Evolutionary conservation across 2,888 invertebrate genomes (phyloP).

Genomic region (Linnaemya vulpina): DNA sequence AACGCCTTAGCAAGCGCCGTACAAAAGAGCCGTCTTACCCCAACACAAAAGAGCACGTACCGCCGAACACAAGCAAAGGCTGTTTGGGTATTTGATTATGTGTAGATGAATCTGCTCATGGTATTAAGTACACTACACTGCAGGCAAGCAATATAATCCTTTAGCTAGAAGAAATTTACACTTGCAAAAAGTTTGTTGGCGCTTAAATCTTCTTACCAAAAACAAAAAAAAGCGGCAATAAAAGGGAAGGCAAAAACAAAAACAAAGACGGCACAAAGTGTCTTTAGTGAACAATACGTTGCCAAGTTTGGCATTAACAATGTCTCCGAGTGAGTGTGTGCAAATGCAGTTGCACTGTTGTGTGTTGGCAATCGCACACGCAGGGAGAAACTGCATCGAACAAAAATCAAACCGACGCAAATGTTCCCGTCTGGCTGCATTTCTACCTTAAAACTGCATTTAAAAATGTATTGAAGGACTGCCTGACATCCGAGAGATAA

Average conservation of each 20-base stretch:
- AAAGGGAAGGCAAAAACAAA: constrained; percentile 39
- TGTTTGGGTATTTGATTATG: background rate
- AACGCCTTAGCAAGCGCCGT: constrained; percentile 31
- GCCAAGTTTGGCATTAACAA: constrained; percentile 78
- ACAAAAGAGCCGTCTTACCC: background rate
- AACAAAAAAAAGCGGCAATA: background rate
- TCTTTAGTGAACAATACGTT: constrained; percentile 72
- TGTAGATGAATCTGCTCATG: constrained; percentile 23
- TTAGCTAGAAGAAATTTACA: constrained; percentile 70
- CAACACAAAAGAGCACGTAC: background rate
- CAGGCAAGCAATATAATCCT: constrained; percentile 71
- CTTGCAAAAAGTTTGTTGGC: constrained; percentile 70
- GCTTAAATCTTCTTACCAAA: constrained; percentile 64
- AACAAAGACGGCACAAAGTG: constrained; percentile 50
- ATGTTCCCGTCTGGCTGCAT: background rate
- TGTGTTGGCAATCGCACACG: constrained; percentile 37
- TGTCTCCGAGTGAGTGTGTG: constrained; percentile 63
- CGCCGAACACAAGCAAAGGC: constrained; percentile 1
- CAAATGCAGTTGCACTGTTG: constrained; percentile 68
- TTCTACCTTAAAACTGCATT: background rate
- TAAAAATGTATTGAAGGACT: background rate
- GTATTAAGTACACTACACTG: constrained; percentile 66
- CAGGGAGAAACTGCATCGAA: constrained; percentile 23
- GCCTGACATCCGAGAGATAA: background rate
- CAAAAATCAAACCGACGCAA: constrained; percentile 31